These are phyloP conservation scores for Ornithorhynchus anatinus DNA, from an alignment of 2,113 vertebrate genomes.

Conservation along the genomic window DNA sequence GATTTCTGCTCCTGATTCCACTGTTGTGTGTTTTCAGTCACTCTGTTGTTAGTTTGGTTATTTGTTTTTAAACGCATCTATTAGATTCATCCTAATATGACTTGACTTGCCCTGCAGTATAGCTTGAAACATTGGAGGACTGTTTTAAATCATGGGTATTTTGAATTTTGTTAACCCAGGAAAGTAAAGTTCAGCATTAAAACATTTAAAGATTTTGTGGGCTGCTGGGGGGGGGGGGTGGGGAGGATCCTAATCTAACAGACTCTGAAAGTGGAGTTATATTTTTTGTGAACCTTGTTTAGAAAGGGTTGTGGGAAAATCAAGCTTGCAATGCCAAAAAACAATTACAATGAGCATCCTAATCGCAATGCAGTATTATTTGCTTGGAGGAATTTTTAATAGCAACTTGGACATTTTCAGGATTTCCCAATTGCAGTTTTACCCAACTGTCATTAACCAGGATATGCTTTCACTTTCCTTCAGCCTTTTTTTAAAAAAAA, in stretches of 20 bases:
- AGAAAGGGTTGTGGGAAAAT: background rate
- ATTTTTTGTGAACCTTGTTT: background rate
- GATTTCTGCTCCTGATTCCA: background rate
- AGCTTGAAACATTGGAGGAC: background rate
- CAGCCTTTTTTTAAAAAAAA: no score
- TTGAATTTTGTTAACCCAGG: background rate
- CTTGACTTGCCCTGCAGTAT: background rate
- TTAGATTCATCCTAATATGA: background rate
- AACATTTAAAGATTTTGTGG: background rate
- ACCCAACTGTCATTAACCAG: background rate
- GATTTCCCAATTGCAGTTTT: background rate
- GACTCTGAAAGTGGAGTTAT: background rate
- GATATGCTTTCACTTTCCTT: background rate
- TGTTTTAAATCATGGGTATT: background rate
- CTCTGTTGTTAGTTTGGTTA: background rate
- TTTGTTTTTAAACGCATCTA: background rate
- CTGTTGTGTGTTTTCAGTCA: background rate
- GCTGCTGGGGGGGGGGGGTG: background rate
- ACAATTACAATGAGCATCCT: conserved; percentile 1
- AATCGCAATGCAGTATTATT: background rate
- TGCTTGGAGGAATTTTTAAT: background rate
- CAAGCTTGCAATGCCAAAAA: conserved; percentile 1
- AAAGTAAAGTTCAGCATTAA: background rate
- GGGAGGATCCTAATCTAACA: no score
- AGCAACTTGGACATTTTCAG: background rate